Percentiles rank a stretch among this genome's conserved stretches.
These are phyloP conservation scores for Hypolimnas misippus DNA, from an alignment of 2,888 invertebrate genomes.

Conservation along the genomic window DNA sequence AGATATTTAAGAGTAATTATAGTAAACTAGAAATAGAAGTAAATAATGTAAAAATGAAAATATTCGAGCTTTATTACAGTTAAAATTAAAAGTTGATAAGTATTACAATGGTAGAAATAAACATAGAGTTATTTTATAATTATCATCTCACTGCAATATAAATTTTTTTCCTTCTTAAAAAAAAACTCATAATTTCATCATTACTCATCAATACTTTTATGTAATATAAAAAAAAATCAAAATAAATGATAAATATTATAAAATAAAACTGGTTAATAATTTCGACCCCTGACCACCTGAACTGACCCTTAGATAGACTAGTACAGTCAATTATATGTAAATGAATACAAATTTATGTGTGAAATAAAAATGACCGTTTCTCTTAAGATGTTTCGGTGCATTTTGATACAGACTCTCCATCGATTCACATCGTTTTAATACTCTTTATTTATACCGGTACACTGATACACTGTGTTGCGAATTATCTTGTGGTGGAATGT, in stretches of 20 bases:
- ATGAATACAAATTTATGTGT: conserved; percentile 73
- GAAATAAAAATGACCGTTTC: conserved; percentile 62
- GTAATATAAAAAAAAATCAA: neutral
- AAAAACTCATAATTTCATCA: no score
- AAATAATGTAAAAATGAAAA: no score
- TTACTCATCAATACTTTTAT: no score
- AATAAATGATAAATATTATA: neutral
- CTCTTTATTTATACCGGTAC: neutral
- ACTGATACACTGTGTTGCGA: neutral
- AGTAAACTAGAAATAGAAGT: no score
- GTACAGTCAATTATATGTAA: conserved; percentile 53
- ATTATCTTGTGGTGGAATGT: neutral
- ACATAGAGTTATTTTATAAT: no score
- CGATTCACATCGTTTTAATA: conserved; percentile 30
- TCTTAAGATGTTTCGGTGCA: conserved; percentile 52
- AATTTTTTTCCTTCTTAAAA: no score
- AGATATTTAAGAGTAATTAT: no score
- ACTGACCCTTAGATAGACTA: conserved; percentile 43
- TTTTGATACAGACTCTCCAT: conserved; percentile 55
- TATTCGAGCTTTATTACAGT: no score
- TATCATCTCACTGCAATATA: no score
- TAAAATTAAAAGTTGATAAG: no score
- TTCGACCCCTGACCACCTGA: conserved; percentile 41
- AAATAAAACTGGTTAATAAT: conserved; percentile 8
- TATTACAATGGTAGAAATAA: no score